Percentiles rank a stretch among this genome's conserved stretches.
phyloP scores from a whole-genome alignment of 2,797 vertebrate genomes.

The Fistularia tabacaria region DNA sequence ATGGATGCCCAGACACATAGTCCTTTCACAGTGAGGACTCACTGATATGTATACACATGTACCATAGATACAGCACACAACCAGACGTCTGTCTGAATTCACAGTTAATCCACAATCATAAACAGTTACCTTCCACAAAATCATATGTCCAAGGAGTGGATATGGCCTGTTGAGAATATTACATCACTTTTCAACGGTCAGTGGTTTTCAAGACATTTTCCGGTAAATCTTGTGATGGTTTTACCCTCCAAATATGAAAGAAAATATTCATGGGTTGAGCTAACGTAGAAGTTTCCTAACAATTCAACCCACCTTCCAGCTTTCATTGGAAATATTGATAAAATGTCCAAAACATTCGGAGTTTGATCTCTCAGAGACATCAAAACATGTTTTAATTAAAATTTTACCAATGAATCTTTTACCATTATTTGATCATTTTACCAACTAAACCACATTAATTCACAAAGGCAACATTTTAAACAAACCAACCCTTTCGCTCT shows the following conservation, averaged over 20 bases:
- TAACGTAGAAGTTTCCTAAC: too few relatives aligned
- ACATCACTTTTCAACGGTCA: constrained; percentile 46
- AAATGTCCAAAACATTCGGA: too few relatives aligned
- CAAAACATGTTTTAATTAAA: too few relatives aligned
- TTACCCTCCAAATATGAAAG: too few relatives aligned
- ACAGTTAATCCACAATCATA: constrained; percentile 33
- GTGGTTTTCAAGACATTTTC: constrained; percentile 7
- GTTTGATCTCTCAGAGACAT: too few relatives aligned
- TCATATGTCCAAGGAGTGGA: constrained; percentile 27
- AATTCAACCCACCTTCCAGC: too few relatives aligned
- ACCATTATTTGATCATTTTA: neutral
- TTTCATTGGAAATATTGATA: too few relatives aligned
- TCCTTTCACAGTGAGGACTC: constrained; percentile 62
- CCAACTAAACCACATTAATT: neutral
- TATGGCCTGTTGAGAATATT: constrained; percentile 42
- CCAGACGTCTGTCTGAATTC: constrained; percentile 57
- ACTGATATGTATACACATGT: constrained; percentile 63
- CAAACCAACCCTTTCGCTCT: too few relatives aligned
- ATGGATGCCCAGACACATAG: constrained; percentile 63
- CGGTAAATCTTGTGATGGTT: neutral
- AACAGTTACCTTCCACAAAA: constrained; percentile 26
- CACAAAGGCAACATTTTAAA: too few relatives aligned
- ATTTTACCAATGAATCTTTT: too few relatives aligned
- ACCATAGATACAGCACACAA: constrained; percentile 68
- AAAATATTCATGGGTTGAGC: too few relatives aligned